Evolutionary conservation across 2,888 invertebrate genomes (phyloP).

Genomic region (Ormyrus labotus): DNA sequence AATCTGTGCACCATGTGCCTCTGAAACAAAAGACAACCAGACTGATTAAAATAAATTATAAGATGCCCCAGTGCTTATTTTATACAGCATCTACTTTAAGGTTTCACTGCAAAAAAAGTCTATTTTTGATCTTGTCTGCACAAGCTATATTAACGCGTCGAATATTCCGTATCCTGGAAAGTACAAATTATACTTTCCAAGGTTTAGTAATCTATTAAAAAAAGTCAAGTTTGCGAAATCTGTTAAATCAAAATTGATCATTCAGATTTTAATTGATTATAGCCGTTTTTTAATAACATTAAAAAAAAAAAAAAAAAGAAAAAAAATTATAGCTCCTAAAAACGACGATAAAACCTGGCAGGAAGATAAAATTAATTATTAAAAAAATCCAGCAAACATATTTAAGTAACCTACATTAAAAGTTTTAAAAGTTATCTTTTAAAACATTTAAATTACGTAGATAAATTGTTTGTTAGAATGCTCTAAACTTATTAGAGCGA

Average conservation of each 20-base stretch:
- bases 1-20: constrained; percentile 84
- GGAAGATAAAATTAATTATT: background rate
- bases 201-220: background rate
- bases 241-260: background rate
- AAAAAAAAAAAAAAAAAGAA: constrained; percentile 9
- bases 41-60: constrained; percentile 74
- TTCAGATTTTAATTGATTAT: background rate
- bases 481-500: constrained; percentile 58
- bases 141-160: constrained; percentile 58
- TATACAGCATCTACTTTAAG: constrained; percentile 49
- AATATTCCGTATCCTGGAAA: background rate
- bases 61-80: constrained; percentile 69
- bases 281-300: background rate
- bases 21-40: constrained; percentile 85
- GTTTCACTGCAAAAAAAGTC: constrained; percentile 57
- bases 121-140: constrained; percentile 67
- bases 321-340: background rate
- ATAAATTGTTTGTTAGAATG: constrained; percentile 36
- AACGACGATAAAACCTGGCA: background rate
- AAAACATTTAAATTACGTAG: constrained; percentile 23
- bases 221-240: background rate
- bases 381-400: constrained; percentile 8
- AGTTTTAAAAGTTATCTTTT: constrained; percentile 25
- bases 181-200: background rate
- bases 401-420: constrained; percentile 25